Evolutionary conservation across 2,797 vertebrate genomes (phyloP).

Genomic region (Crypturellus tataupa): DNA sequence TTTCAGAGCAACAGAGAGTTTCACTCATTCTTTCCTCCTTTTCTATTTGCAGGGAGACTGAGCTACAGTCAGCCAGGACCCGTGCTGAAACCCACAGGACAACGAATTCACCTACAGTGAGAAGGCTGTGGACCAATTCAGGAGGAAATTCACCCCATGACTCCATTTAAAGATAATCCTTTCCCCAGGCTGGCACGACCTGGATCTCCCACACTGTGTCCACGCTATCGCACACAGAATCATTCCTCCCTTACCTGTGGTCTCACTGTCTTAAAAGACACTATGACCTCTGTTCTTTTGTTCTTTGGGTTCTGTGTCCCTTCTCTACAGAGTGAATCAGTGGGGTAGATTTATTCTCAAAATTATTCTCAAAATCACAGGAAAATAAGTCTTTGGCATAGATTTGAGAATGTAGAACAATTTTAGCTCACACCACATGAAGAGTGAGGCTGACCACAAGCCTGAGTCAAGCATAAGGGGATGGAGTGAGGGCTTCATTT

Average conservation of each 20-base stretch:
- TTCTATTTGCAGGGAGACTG: rapidly evolving
- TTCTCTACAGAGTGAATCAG: no score
- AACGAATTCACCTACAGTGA: rapidly evolving
- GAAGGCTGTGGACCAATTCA: no score
- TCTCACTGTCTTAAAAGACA: not conserved
- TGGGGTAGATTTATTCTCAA: not conserved
- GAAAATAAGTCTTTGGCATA: not conserved
- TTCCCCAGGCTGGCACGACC: rapidly evolving
- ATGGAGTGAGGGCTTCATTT: not conserved
- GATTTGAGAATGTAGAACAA: not conserved
- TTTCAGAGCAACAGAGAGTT: not conserved
- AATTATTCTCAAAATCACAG: not conserved
- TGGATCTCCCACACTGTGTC: not conserved
- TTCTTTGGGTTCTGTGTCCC: not conserved
- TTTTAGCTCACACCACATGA: not conserved
- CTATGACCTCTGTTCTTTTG: rapidly evolving
- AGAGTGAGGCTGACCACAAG: not conserved
- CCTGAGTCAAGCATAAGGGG: not conserved
- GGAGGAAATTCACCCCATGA: not conserved
- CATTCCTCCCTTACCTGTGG: not conserved
- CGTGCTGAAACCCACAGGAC: no score
- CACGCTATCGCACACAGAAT: no score
- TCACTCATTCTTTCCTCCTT: not conserved
- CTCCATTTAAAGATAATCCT: not conserved
- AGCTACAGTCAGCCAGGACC: not conserved